Base-by-base conservation (phyloP, 2,888 invertebrate species). In the Orchesellides sinensis region DNA sequence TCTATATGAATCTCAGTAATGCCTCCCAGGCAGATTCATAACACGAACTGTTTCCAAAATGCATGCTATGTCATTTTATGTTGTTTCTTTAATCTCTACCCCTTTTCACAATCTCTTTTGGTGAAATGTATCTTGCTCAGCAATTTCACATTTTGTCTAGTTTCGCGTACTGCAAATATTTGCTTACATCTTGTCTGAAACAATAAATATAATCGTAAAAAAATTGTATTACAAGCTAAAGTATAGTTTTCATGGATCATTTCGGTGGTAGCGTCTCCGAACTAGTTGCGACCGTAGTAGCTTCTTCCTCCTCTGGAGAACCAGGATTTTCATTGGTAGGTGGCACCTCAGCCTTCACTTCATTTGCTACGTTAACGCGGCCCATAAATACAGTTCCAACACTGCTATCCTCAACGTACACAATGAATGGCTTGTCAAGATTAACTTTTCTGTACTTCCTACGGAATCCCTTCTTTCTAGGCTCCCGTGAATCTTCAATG, bases 401-500 rank as follows among this genome's bases (percentile, higher is more conserved):
- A 0, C 80, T 74, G 35, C 56, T 74, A 49, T 87, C 87, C 40
- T 83, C 83, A n/a, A 87, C 69, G 65, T 85, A 87, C 40, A 86
- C 85, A 25, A 86, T 69, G 52, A 87, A 87, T 14, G 87, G 87
- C 17, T 85, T 78, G 61, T 87, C 86, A 17, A 86, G 21, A 49
- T 84, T 81, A 14, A 87, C 75, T 74, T 83, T 83, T 40, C 84
- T 81, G 21, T 73, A 69, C 45, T 82, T 66, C 21, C 73, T 83
- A 14, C 72, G 66, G 77, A 65, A 70, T 23, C 73, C 68, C 21
- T 73, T 80, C 47, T 65, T 65, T 27, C 70, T 63, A 10, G 32
- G 32, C 61, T 68, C 45, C 32, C 45, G 19, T 12, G 45, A 8
- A 2, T 45, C 65, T 23, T 45, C 65, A 45, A 19, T 19, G 17